Evolutionary conservation across 2,797 vertebrate genomes (phyloP).

Genomic region (Poliocrania exsul): DNA sequence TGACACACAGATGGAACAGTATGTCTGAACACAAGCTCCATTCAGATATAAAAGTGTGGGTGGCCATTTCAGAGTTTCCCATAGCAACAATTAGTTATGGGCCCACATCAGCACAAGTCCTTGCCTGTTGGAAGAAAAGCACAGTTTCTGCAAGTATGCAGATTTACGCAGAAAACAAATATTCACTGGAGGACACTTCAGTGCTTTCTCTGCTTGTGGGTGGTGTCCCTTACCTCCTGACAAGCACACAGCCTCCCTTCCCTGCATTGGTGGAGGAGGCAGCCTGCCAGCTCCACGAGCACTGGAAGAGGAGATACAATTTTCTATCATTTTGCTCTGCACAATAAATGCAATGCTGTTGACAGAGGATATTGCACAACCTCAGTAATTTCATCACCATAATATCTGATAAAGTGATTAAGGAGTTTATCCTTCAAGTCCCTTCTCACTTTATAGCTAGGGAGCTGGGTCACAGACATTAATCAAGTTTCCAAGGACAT

Average conservation of each 20-base stretch:
- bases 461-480: background rate
- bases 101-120: background rate
- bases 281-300: background rate
- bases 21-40: slow-evolving; percentile 15
- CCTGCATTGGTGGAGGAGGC: background rate
- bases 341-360: background rate
- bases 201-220: background rate
- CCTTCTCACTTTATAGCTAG: background rate
- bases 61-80: slow-evolving; percentile 28
- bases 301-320: background rate
- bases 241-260: background rate
- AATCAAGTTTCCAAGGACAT: background rate
- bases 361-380: slow-evolving; percentile 17
- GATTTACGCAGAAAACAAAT: slow-evolving; percentile 20
- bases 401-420: background rate
- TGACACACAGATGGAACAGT: background rate
- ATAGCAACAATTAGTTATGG: slow-evolving; percentile 28
- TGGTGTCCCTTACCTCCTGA: background rate
- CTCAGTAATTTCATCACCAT: background rate
- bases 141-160: background rate
- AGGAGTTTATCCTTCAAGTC: background rate
- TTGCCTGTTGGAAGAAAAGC: slow-evolving; percentile 14
- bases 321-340: background rate
- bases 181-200: background rate
- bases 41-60: slow-evolving; percentile 39